Evolutionary conservation across 2,888 invertebrate species (phyloP), one percentile per base, ranked within the genome.

Genomic region (Geotrupes spiniger): DNA sequence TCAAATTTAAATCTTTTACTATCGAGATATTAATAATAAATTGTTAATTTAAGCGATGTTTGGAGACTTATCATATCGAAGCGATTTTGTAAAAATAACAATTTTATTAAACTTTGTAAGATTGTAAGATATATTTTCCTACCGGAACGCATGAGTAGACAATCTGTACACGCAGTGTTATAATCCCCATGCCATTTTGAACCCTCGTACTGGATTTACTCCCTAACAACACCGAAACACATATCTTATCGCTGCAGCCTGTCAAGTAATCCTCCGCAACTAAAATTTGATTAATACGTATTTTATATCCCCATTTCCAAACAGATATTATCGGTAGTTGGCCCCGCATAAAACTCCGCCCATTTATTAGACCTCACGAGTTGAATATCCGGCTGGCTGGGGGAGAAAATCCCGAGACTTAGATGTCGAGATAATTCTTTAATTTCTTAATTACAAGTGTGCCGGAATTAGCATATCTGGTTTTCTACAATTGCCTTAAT

Each of bases 201-300:
- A 44, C 44, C 44, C 41, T 45, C 41, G 36, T 43, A 41, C 15
- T 38, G 33, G 45, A 36, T 38, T 28, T 33, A 27, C 42, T 43
- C 42, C 21, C 21, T 21, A 29, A 29, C 37, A n/a, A 40, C 44
- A 29, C 44, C 36, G 26, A 33, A 38, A 11, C 42, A 31, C 25
- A 43, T 43, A 49, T 65, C 66, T 66, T 66, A 65, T 65, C 66
- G 60, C 60, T 57, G 55, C 57, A 61, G 21, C 21, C 21, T 21
- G 21, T 56, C 62, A 61, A 61, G 63, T 65, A 65, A 65, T 65
- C 64, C 62, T 51, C 64, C 62, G 60, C 61, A 59, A 62, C 64
- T 65, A 62, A 65, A 65, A 63, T 64, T 65, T 66, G 66, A 66
- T 66, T 66, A 66, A 66, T 66, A 64, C 61, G 59, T 58, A 59